Conservation (phyloP, 64 coral and sea anemone species). For the Pocillopora verrucosa region DNA sequence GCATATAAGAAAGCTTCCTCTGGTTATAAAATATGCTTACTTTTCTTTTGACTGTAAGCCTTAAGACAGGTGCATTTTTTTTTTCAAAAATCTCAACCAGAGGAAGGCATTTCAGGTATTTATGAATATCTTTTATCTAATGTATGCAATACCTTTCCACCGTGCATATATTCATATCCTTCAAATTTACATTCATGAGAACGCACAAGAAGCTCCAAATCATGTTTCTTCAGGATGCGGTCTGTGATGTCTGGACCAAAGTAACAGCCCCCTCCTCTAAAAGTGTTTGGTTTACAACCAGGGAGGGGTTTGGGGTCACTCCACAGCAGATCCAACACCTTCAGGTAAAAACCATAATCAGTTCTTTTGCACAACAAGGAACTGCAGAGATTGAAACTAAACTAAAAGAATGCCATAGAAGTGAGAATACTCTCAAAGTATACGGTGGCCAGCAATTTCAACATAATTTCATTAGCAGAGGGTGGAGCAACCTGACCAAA, state of each 20-base stretch:
- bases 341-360: neutral
- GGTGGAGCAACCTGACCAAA: too few relatives aligned
- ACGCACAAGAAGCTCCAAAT: conserved; percentile 79
- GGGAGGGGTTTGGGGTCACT: conserved; percentile 86
- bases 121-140: neutral
- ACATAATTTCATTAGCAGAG: too few relatives aligned
- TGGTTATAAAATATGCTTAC: neutral
- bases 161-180: conserved; percentile 89
- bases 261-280: conserved; percentile 95
- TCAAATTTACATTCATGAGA: conserved; percentile 98
- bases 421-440: too few relatives aligned
- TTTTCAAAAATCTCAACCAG: neutral
- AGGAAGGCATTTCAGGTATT: neutral
- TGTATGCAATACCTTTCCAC: conserved; percentile 57
- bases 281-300: conserved; percentile 90
- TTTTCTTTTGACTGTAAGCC: neutral
- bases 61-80: too few relatives aligned
- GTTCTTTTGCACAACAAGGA: too few relatives aligned
- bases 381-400: too few relatives aligned
- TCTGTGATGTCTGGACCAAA: conserved; percentile 96
- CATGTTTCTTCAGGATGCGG: conserved; percentile 78
- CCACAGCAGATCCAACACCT: conserved; percentile 95
- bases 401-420: too few relatives aligned
- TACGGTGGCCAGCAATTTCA: too few relatives aligned
- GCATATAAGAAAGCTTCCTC: too few relatives aligned